Conservation (phyloP, 2,797 vertebrate genomes). For the Linurgus olivaceus region DNA sequence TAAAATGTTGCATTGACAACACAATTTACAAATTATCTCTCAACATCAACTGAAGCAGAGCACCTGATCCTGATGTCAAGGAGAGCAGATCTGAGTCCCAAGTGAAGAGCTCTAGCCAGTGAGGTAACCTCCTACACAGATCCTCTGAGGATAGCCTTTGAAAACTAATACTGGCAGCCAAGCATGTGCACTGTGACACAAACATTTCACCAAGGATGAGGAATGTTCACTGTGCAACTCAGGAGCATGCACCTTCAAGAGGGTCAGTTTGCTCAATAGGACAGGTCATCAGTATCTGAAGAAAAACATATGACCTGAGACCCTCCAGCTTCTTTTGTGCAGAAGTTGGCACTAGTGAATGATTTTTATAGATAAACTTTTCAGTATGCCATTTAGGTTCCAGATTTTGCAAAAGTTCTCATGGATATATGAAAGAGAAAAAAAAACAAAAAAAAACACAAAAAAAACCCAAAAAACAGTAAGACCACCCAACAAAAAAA, state of each 20-base stretch:
- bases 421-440: background rate
- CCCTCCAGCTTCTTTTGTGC: background rate
- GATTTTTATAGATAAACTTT: background rate
- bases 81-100: background rate
- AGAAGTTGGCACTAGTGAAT: background rate
- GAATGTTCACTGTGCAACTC: background rate
- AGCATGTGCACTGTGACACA: background rate
- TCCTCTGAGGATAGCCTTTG: background rate
- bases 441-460: background rate
- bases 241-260: background rate
- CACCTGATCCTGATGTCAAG: background rate
- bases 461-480: background rate
- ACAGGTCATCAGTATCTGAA: background rate
- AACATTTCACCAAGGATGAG: background rate
- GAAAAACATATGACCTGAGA: background rate
- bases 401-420: background rate
- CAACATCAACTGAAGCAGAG: conserved; percentile 50
- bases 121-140: background rate
- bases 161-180: background rate
- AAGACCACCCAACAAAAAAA: background rate
- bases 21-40: conserved; percentile 76
- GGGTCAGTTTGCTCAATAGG: background rate
- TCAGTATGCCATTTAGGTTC: background rate
- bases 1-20: conserved; percentile 75
- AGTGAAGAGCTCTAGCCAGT: background rate